Conservation (phyloP, 2,888 invertebrate genomes). For the Diloba caeruleocephala region DNA sequence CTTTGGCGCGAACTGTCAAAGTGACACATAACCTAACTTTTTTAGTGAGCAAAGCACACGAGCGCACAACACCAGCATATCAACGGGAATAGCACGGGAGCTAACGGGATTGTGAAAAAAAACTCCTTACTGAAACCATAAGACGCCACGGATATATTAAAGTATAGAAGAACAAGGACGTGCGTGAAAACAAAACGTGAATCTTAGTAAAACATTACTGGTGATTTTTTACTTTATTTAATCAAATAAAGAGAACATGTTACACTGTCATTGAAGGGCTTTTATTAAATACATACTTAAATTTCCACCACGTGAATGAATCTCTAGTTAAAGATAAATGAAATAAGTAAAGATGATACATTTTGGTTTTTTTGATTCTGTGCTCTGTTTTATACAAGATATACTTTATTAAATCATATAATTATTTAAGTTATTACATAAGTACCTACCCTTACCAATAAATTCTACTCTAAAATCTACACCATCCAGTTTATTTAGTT, state of each 20-base stretch:
- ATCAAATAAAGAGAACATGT: too few species aligned
- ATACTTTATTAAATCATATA: too few species aligned
- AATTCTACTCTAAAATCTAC: conserved; percentile 5
- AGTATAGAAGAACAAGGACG: conserved; percentile 20
- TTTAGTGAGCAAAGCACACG: conserved; percentile 62
- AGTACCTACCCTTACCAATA: neutral
- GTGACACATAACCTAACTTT: conserved; percentile 71
- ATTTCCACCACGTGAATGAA: too few species aligned
- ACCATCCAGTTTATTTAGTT: conserved; percentile 42
- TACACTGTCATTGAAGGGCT: too few species aligned
- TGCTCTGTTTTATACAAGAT: too few species aligned
- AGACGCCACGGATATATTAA: conserved; percentile 27
- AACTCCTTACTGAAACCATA: conserved; percentile 69
- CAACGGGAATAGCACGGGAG: conserved; percentile 77
- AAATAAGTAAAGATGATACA: too few species aligned
- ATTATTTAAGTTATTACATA: too few species aligned
- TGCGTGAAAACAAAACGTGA: conserved; percentile 1
- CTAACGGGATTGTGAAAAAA: conserved; percentile 73
- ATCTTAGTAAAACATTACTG: too few species aligned
- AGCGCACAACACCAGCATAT: conserved; percentile 68
- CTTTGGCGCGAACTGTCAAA: conserved; percentile 75
- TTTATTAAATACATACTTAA: too few species aligned
- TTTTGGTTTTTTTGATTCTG: too few species aligned
- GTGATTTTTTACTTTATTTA: too few species aligned
- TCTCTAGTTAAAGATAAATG: too few species aligned